Conservation (phyloP, 30 jellyfish, hydroid and myxozoan species). For the Aurelia sp. region DNA sequence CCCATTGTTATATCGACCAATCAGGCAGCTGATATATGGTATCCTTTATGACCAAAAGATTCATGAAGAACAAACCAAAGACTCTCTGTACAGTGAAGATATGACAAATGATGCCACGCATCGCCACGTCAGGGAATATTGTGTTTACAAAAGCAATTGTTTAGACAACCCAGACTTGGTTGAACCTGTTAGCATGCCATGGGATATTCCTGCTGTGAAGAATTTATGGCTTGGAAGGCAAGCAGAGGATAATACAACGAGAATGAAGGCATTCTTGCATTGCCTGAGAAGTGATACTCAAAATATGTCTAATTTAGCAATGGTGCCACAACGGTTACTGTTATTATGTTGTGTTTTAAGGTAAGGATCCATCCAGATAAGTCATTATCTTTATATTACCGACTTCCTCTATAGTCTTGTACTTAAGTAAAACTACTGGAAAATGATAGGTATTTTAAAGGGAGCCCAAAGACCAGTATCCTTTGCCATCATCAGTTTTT, state of each 20-base stretch:
- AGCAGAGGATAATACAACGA: constrained; percentile 79
- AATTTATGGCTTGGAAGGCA: constrained; percentile 92
- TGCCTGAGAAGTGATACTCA: constrained; percentile 84
- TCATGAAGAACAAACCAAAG: constrained; percentile 26
- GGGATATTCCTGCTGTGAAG: constrained; percentile 92
- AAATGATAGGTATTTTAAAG: no score
- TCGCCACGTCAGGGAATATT: constrained; percentile 79
- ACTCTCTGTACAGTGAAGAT: constrained; percentile 19
- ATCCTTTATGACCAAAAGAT: constrained; percentile 83
- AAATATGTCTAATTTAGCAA: constrained; percentile 79
- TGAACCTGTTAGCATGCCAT: constrained; percentile 66
- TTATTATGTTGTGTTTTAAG: constrained; percentile 91
- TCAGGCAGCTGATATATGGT: constrained; percentile 89
- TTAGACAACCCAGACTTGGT: constrained; percentile 81
- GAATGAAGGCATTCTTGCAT: constrained; percentile 89
- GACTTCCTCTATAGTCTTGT: no score
- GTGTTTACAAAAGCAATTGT: constrained; percentile 71
- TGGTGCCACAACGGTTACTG: constrained; percentile 88
- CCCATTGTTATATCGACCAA: constrained; percentile 88
- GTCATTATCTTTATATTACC: no score
- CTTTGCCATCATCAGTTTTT: no score
- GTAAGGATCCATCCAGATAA: constrained; percentile 25
- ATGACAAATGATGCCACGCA: constrained; percentile 6
- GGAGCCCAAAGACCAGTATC: no score
- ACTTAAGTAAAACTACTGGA: no score